These are phyloP conservation scores for Luidia sarsii DNA, from an alignment of 53 echinoderm and acorn worm species.

Conservation along the genomic window DNA sequence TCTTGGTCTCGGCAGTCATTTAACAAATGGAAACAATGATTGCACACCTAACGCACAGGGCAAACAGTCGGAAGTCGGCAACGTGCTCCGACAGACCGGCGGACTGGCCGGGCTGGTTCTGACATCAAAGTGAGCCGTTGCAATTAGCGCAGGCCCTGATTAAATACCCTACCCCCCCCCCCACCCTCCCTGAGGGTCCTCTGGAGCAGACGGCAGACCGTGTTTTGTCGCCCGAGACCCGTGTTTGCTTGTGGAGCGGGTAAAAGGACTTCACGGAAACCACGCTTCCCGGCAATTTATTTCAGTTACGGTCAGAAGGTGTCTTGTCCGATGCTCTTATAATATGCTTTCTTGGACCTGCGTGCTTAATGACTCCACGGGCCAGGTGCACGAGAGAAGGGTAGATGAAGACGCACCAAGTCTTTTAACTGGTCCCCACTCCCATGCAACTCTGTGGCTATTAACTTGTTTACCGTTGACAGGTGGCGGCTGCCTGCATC, in stretches of 20 bases:
- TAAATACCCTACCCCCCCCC: no score
- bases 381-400: not conserved
- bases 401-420: no score
- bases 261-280: not conserved
- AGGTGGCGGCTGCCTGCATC: conserved; percentile 22
- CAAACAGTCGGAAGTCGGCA: conserved; percentile 22
- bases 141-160: conserved; percentile 38
- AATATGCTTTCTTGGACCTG: no score
- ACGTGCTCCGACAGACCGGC: not conserved
- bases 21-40: conserved; percentile 22
- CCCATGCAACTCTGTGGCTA: conserved; percentile 32
- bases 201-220: not conserved
- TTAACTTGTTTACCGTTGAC: conserved; percentile 30
- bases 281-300: conserved; percentile 44
- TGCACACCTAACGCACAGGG: conserved; percentile 22
- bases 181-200: no score
- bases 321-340: no score
- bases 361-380: conserved; percentile 5
- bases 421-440: conserved; percentile 11
- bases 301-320: conserved; percentile 15
- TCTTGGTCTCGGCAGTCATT: conserved; percentile 22
- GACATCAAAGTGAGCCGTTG: conserved; percentile 14
- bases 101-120: no score
- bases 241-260: conserved; percentile 8
- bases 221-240: not conserved